These are phyloP conservation scores for Lipophrys pholis DNA, from an alignment of 2,113 vertebrate species.

Conservation along the genomic window DNA sequence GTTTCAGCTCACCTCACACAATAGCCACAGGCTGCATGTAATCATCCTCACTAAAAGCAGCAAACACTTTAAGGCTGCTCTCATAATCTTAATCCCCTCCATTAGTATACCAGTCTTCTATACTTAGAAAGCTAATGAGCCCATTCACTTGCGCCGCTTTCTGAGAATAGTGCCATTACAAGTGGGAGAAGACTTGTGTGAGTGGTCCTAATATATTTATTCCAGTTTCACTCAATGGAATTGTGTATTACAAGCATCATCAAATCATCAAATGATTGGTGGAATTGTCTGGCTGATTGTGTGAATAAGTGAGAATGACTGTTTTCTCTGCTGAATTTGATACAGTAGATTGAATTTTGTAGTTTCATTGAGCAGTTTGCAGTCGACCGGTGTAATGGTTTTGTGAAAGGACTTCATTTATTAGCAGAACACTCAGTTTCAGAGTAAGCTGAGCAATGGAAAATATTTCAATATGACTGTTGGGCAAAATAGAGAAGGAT, in stretches of 20 bases:
- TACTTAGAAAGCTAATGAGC: slow-evolving; percentile 69
- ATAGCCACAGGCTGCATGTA: slow-evolving; percentile 36
- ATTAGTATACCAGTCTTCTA: slow-evolving; percentile 54
- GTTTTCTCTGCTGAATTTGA: slow-evolving; percentile 60
- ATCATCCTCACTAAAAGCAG: slow-evolving; percentile 47
- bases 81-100: slow-evolving; percentile 41
- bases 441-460: slow-evolving; percentile 36
- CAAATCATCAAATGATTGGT: slow-evolving; percentile 41
- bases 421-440: slow-evolving; percentile 6
- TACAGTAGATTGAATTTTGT: slow-evolving; percentile 73
- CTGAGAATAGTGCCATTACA: slow-evolving; percentile 61
- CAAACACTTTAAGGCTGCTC: slow-evolving; percentile 45
- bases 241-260: slow-evolving; percentile 69
- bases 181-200: slow-evolving; percentile 38
- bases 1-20: slow-evolving; percentile 22
- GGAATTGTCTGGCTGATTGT: slow-evolving; percentile 2
- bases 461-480: neutral
- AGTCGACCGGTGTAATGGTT: slow-evolving; percentile 55
- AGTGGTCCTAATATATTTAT: slow-evolving; percentile 62
- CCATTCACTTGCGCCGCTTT: slow-evolving; percentile 55
- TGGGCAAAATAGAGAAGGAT: neutral
- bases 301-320: slow-evolving; percentile 41
- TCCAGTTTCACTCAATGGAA: slow-evolving; percentile 71
- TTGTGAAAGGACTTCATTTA: slow-evolving; percentile 39
- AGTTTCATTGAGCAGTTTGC: slow-evolving; percentile 60